Evolutionary conservation across 1,140 invertebrate species (phyloP).

Genomic region (Eubasilissa regina): DNA sequence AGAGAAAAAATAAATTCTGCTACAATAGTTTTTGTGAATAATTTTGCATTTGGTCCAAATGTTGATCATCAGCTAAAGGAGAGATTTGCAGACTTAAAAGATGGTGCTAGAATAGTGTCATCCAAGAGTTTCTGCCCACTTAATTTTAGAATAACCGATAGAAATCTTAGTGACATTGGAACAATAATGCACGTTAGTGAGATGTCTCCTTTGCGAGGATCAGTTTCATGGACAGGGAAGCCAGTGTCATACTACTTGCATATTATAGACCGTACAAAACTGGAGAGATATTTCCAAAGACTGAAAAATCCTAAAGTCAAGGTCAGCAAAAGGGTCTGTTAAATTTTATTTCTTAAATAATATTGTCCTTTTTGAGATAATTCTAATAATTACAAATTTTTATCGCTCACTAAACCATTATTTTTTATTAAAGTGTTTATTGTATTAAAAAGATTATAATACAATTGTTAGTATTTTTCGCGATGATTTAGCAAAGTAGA

Average conservation of each 20-base stretch:
- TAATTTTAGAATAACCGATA: slow-evolving; percentile 97
- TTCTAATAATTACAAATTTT: background rate
- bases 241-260: slow-evolving; percentile 98
- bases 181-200: slow-evolving; percentile 99
- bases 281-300: slow-evolving; percentile 96
- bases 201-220: slow-evolving; percentile 94
- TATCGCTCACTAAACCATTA: background rate
- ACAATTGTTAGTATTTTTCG: too few relatives aligned
- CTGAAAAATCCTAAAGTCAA: slow-evolving; percentile 90
- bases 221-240: slow-evolving; percentile 98
- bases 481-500: too few relatives aligned
- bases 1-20: slow-evolving; percentile 93
- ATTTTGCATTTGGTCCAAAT: slow-evolving; percentile 97
- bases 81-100: slow-evolving; percentile 95
- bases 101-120: slow-evolving; percentile 97
- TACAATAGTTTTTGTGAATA: slow-evolving; percentile 98
- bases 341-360: slow-evolving; percentile 38
- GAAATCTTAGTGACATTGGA: slow-evolving; percentile 90
- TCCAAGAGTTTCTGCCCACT: slow-evolving; percentile 98
- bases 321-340: slow-evolving; percentile 73
- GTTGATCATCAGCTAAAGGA: slow-evolving; percentile 98
- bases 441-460: too few relatives aligned
- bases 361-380: slow-evolving; percentile 19
- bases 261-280: slow-evolving; percentile 95
- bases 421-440: too few relatives aligned